Conservation (phyloP, 2,888 invertebrate genomes). For the Tetragonula carbonaria region DNA sequence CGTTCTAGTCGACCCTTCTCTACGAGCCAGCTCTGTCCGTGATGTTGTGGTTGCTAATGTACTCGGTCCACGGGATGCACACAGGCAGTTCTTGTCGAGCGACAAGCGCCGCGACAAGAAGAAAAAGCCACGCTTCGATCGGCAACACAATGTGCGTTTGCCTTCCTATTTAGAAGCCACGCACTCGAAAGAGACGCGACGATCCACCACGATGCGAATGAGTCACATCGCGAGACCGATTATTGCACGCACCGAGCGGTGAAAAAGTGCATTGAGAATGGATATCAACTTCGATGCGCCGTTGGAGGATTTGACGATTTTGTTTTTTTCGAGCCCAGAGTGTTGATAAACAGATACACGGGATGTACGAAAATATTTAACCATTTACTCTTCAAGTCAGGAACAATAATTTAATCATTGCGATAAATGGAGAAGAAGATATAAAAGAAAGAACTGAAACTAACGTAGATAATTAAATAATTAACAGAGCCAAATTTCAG, state of each 20-base stretch:
- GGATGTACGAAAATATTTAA: too few species aligned
- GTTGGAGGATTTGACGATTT: too few species aligned
- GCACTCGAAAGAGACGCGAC: conserved; percentile 33
- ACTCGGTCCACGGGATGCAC: conserved; percentile 63
- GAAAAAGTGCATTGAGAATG: too few species aligned
- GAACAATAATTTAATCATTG: too few species aligned
- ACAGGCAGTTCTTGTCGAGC: conserved; percentile 50
- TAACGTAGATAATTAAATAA: background rate
- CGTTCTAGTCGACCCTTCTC: conserved; percentile 61
- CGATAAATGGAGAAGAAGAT: too few species aligned
- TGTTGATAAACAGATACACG: too few species aligned
- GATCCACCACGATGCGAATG: conserved; percentile 21
- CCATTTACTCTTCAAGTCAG: too few species aligned
- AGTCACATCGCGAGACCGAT: conserved; percentile 47
- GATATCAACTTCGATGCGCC: too few species aligned
- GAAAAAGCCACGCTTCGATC: conserved; percentile 56
- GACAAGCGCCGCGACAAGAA: conserved; percentile 63
- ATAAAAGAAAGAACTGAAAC: too few species aligned
- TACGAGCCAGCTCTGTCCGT: conserved; percentile 44
- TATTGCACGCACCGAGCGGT: background rate
- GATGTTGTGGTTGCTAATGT: conserved; percentile 79
- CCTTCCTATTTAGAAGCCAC: conserved; percentile 70
- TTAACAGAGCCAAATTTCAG: background rate
- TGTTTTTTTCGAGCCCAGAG: too few species aligned
- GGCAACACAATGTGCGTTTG: conserved; percentile 68